Base-by-base conservation (phyloP, 2,113 vertebrate species). In the Dromas ardeola region DNA sequence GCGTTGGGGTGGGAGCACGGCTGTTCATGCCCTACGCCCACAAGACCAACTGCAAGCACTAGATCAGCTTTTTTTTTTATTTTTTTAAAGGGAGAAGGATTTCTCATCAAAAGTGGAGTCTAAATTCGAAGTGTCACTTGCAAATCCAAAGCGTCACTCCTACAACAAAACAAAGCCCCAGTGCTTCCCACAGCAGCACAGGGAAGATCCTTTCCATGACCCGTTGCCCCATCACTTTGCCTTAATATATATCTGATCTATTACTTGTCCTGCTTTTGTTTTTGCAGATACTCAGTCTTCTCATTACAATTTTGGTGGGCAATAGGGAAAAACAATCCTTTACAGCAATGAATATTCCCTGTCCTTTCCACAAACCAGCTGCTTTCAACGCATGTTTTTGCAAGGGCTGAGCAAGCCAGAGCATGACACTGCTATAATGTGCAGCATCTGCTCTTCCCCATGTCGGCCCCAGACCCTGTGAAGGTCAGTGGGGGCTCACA, bases 1-100 rank as follows among this genome's bases (percentile, higher is more conserved):
- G 11, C 0, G 0, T 14, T 2, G 10, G 22, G 14, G 34, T 67
- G 42, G 59, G 8, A 67, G 11, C 1, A 0, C 0, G 2, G 53
- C 27, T 45, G 3, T 56, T 61, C 43, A 10, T 65, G 45, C 30
- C 8, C 65, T 77, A n/a, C 5, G 7, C 30, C 14, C 2, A 12
- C 6, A 55, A 27, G 1, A 6, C 17, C 23, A 15, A 23, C 30
- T 15, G 21, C 0, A 2, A 93, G 71, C 21, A 42, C n/a, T 55
- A 34, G n/a, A 26, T 42, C 8, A 34, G 27, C 5, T 32, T 25
- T 72, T 23, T 43, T 5, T 15, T 15, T 58, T 58, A 23, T 15
- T 74, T 66, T 73, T n/a, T 72, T 32, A 40, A 26, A n/a, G 10
- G 10, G 2, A 53, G 23, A n/a, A 70, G 14, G 20, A 16, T 47